Evolutionary conservation across 1,140 invertebrate genomes (phyloP).

Genomic region (Cotesia chilonis): DNA sequence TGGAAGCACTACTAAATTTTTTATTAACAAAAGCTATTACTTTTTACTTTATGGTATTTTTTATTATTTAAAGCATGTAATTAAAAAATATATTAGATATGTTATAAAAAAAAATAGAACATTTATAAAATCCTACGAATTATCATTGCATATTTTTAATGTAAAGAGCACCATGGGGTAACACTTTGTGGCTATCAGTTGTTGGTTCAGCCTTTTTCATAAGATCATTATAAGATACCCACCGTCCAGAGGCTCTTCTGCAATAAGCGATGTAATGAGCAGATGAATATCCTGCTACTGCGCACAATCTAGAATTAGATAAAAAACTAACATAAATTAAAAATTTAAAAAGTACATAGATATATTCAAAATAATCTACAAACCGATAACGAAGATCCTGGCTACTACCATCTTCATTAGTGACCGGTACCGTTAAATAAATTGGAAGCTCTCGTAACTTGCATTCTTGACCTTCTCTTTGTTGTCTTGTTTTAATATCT

Average conservation of each 20-base stretch:
- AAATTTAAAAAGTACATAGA: background rate
- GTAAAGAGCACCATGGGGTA: conserved; percentile 7
- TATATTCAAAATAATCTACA: background rate
- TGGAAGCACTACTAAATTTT: too few relatives aligned
- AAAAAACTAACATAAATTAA: background rate
- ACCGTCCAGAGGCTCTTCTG: background rate
- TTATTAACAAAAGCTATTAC: too few relatives aligned
- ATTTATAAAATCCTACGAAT: background rate
- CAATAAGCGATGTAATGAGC: conserved; percentile 6
- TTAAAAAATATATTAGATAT: too few relatives aligned
- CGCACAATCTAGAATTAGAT: background rate
- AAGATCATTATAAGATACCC: conserved; percentile 9
- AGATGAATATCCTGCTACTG: background rate
- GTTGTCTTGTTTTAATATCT: background rate
- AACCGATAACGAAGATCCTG: conserved; percentile 7
- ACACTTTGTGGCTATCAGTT: background rate
- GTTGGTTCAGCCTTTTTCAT: background rate
- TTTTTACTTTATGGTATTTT: too few relatives aligned
- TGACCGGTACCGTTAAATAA: conserved; percentile 1
- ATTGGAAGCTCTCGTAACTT: conserved; percentile 1
- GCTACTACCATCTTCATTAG: conserved; percentile 4
- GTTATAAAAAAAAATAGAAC: background rate
- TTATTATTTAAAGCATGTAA: too few relatives aligned
- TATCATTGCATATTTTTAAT: background rate
- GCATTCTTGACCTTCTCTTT: background rate